Evolutionary conservation across 2,888 invertebrate genomes (phyloP), one percentile per base, ranked within the genome.

Genomic region (Tortrix viridana): DNA sequence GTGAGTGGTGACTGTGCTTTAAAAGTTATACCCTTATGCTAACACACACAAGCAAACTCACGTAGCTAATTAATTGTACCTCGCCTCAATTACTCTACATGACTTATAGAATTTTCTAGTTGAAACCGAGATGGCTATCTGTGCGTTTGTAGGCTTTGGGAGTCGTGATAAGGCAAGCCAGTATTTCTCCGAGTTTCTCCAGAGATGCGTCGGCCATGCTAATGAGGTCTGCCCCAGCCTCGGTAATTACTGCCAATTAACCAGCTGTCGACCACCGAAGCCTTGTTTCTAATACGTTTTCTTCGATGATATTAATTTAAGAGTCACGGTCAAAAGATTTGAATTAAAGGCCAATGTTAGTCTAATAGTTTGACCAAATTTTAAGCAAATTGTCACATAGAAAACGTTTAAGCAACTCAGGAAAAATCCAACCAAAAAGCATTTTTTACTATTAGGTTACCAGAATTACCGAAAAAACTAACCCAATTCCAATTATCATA

Each of bases 201-300:
- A 52, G 57, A 65, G 65, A 65, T 65, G 65, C 56, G 56, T 20
- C 41, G n/a, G 47, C 58, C 47, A 61, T 65, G 65, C 61, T 65
- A 65, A 65, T 65, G 56, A 60, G 55, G 41, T 7, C 14, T 60
- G 65, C 55, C 55, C 60, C 44, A 9, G 19, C 20, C 32, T 9
- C 44, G 49, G 50, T 46, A 56, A 60, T 60, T 52, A 61, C 47
- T 5, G 22, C 37, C 60, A 56, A 61, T 61, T 61, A 53, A 47
- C 38, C 41, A 41, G 53, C 12, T 38, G 41, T 53, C 41, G 16
- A 22, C 22, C n/a, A 22, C 9, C 5, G 38, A 50, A 19, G 9
- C 7, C 9, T 19, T 18, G 20, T 50, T 37, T 50, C 50, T 37
- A 50, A 20, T 50, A 19, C 18, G 19, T 7, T 49, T 26, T 20